Evolutionary conservation across 2,113 vertebrate genomes (phyloP).

Genomic region (Bubalus kerabau): DNA sequence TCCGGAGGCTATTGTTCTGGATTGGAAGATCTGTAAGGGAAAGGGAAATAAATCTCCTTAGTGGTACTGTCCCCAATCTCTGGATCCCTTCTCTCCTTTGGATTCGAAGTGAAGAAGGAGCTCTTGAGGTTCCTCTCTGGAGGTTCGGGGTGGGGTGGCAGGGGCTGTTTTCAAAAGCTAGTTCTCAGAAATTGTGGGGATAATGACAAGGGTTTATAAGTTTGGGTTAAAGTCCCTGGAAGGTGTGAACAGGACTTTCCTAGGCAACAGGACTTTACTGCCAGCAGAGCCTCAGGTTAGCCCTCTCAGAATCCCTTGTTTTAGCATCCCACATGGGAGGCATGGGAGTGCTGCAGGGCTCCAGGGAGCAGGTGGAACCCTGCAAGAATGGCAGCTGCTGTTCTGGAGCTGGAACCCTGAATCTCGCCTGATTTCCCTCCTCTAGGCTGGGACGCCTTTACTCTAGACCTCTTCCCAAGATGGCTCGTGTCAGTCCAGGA

Average conservation of each 20-base stretch:
- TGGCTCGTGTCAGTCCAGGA: not conserved
- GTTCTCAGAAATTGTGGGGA: not conserved
- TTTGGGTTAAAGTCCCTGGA: not conserved
- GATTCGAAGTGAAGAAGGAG: not conserved
- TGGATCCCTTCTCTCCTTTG: not conserved
- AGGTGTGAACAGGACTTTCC: not conserved
- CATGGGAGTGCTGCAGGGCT: not conserved
- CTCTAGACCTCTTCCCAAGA: not conserved
- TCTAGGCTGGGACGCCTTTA: not conserved
- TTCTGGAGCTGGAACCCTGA: not conserved
- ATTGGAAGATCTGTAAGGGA: not conserved
- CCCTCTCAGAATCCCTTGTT: not conserved
- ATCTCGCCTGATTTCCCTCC: not conserved
- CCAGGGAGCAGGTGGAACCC: not conserved
- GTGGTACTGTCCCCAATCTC: not conserved
- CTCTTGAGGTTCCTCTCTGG: not conserved
- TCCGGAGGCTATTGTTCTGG: not conserved
- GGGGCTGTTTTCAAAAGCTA: not conserved
- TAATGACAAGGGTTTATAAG: not conserved
- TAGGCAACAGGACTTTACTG: not conserved
- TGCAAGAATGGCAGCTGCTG: fast-evolving
- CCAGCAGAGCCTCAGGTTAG: not conserved
- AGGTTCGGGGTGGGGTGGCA: not conserved
- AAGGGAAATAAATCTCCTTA: not conserved
- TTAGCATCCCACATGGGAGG: not conserved